phyloP scores from a whole-genome alignment of 2,113 vertebrate species.

The Orientallactaga bullata region DNA sequence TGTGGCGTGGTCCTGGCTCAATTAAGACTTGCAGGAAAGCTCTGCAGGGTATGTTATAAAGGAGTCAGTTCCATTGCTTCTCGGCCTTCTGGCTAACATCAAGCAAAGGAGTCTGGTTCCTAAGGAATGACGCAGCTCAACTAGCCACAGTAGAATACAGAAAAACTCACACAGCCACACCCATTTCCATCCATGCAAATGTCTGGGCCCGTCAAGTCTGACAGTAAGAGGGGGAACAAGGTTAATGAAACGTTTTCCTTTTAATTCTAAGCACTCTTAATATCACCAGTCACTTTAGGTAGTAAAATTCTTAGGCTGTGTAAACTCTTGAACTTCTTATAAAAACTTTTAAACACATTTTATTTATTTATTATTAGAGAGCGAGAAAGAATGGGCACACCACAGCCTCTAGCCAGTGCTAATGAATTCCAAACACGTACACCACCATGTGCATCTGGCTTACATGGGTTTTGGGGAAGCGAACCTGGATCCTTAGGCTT shows the following conservation, averaged over 20 bases:
- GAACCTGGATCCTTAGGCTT: too few relatives aligned
- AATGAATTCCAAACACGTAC: too few relatives aligned
- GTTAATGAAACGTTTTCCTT: not conserved
- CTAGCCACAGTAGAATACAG: not conserved
- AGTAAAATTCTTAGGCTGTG: not conserved
- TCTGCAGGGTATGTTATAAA: not conserved
- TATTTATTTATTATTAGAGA: too few relatives aligned
- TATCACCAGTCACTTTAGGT: not conserved
- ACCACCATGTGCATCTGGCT: too few relatives aligned
- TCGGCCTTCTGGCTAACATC: not conserved
- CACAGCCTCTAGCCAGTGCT: too few relatives aligned
- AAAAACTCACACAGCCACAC: not conserved
- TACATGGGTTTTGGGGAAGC: too few relatives aligned
- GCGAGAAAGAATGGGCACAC: too few relatives aligned
- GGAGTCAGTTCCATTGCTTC: not conserved
- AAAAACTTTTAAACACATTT: too few relatives aligned
- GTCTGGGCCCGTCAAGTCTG: not conserved
- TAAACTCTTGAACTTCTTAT: not conserved
- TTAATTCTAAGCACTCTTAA: not conserved
- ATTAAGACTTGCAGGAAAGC: constrained; percentile 30
- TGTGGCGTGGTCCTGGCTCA: not conserved
- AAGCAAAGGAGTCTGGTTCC: not conserved
- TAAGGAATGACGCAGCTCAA: constrained; percentile 29
- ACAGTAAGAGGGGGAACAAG: not conserved
- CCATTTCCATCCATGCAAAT: constrained; percentile 28